Evolutionary conservation across 2,888 invertebrate genomes (phyloP).

Genomic region (Watsonalla cultraria): DNA sequence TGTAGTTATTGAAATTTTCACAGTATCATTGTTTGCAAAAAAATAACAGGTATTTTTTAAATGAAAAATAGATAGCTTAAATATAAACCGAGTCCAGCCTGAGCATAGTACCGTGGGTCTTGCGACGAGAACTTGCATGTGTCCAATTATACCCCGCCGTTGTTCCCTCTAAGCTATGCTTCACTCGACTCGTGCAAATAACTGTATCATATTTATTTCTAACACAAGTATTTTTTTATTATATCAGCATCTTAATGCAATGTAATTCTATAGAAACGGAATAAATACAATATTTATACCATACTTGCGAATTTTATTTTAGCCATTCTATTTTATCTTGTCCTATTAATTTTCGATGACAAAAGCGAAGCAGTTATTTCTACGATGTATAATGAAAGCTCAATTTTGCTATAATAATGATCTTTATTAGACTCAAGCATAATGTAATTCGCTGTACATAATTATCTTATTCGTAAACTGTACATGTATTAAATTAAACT

Average conservation of each 20-base stretch:
- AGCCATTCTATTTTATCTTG: slow-evolving; percentile 1
- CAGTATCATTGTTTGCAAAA: neutral
- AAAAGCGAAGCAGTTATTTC: too few species aligned
- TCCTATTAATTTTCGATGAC: too few species aligned
- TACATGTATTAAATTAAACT: slow-evolving; percentile 18
- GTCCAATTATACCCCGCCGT: neutral
- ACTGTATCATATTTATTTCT: slow-evolving; percentile 41
- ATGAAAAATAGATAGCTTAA: too few species aligned
- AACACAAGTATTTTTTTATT: slow-evolving; percentile 39
- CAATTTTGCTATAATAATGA: slow-evolving; percentile 24
- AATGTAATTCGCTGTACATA: slow-evolving; percentile 34
- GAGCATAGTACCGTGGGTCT: neutral
- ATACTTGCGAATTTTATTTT: slow-evolving; percentile 30
- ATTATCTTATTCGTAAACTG: slow-evolving; percentile 24
- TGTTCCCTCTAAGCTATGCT: neutral
- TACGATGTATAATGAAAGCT: neutral
- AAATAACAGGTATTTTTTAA: neutral
- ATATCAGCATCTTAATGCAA: slow-evolving; percentile 59
- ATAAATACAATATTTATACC: slow-evolving; percentile 67
- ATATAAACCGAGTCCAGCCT: too few species aligned
- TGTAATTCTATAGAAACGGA: slow-evolving; percentile 61
- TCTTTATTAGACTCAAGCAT: slow-evolving; percentile 42
- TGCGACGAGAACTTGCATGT: neutral
- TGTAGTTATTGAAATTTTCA: neutral
- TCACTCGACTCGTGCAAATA: slow-evolving; percentile 43